phyloP scores from a whole-genome alignment of 2,113 vertebrate species.

The Erinaceus europaeus region DNA sequence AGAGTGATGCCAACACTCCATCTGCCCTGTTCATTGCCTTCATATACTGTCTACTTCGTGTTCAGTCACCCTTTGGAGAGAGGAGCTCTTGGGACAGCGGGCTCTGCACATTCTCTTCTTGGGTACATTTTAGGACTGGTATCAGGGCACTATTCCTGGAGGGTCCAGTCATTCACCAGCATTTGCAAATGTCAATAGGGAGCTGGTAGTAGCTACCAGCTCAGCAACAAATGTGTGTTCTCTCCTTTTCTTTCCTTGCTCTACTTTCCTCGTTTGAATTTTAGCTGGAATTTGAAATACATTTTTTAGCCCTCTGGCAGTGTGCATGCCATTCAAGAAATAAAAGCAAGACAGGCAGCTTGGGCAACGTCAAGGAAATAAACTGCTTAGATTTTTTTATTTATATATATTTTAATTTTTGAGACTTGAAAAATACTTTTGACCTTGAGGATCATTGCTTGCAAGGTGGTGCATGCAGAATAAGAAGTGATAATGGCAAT shows the following conservation, averaged over 20 bases:
- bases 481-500: slow-evolving; percentile 29
- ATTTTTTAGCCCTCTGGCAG: slow-evolving; percentile 77
- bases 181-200: slow-evolving; percentile 70
- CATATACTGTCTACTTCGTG: slow-evolving; percentile 74
- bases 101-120: slow-evolving; percentile 60
- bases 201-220: slow-evolving; percentile 55
- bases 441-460: slow-evolving; percentile 79
- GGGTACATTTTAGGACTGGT: slow-evolving; percentile 67
- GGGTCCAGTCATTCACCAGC: slow-evolving; percentile 83
- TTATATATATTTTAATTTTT: slow-evolving; percentile 78
- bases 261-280: slow-evolving; percentile 68
- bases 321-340: slow-evolving; percentile 71
- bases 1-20: slow-evolving; percentile 81
- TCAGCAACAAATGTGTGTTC: slow-evolving; percentile 59
- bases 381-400: slow-evolving; percentile 74
- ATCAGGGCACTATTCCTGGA: slow-evolving; percentile 76
- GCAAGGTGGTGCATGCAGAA: slow-evolving; percentile 68
- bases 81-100: slow-evolving; percentile 66
- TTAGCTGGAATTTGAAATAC: slow-evolving; percentile 76
- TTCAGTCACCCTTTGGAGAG: slow-evolving; percentile 70
- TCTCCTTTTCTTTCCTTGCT: slow-evolving; percentile 62
- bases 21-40: slow-evolving; percentile 80
- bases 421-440: slow-evolving; percentile 81
- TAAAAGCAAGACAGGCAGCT: slow-evolving; percentile 67
- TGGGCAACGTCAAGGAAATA: slow-evolving; percentile 77